Evolutionary conservation across 2,797 vertebrate genomes (phyloP), one percentile per base, ranked within the genome.

Genomic region (Rhincodon typus): DNA sequence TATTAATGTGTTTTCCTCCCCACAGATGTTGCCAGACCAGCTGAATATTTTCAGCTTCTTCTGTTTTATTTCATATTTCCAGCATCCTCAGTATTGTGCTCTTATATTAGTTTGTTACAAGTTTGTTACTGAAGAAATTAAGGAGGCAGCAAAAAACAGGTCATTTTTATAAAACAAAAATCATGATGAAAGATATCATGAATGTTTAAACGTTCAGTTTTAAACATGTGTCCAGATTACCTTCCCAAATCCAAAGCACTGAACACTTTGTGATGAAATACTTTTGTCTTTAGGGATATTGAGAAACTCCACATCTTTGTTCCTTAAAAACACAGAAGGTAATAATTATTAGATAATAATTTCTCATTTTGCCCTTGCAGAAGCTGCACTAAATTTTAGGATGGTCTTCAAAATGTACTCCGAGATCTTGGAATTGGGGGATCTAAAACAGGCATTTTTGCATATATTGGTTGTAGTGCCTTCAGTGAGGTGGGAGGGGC

Each of bases 171-270:
- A 69, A 27, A 66, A 30, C 25, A 12, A 17, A 19, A 67, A 27
- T 67, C 30, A 0, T 27, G 17, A 23, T 19, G 30, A 12, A 42
- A 1, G 17, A 86, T 57, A n/a, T 79, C 4, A 62, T 67, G 90
- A 67, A 93, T n/a, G 10, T 67, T 93, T 93, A 93, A 27, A 27
- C 38, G 25, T 67, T 93, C 62, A 2, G 19, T 23, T 93, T 93
- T 67, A 25, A 66, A 93, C 34, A 38, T 21, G n/a, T 66, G 0
- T 34, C 30, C 53, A 67, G 62, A 21, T 93, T 97, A 98, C 98
- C 98, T 98, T 98, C 96, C 98, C 98, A 97, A 98, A 99, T 74
- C 98, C 98, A 96, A 98, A 98, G 97, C 98, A 98, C 96, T 97
- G 97, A 95, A 97, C 96, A 96, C 97, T 97, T 96, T 96, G 97